phyloP scores from a whole-genome alignment of 2,797 vertebrate species.

The Sebastes nivosus region DNA sequence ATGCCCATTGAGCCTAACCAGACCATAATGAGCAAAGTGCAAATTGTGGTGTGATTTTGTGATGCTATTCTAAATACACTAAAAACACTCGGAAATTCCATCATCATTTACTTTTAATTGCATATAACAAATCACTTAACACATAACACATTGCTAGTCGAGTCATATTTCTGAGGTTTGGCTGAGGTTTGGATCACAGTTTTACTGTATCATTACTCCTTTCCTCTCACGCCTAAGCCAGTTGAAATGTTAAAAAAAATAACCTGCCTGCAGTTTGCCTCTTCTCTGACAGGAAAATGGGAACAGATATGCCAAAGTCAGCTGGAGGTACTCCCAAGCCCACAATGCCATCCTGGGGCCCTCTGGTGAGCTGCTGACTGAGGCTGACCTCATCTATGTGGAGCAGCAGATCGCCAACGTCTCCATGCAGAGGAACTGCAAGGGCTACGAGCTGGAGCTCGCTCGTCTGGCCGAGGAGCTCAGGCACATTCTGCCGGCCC shows the following conservation, averaged over 20 bases:
- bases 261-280: constrained; percentile 18
- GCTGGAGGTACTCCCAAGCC: constrained; percentile 90
- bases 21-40: constrained; percentile 31
- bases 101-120: constrained; percentile 55
- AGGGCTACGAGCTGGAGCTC: constrained; percentile 89
- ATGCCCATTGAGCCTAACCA: neutral
- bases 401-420: constrained; percentile 91
- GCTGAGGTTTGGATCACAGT: constrained; percentile 30
- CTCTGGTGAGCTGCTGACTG: constrained; percentile 93
- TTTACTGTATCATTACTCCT: constrained; percentile 52
- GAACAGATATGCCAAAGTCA: constrained; percentile 72
- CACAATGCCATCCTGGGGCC: constrained; percentile 94
- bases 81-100: constrained; percentile 36
- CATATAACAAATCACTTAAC: constrained; percentile 51
- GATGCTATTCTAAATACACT: constrained; percentile 26
- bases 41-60: constrained; percentile 27
- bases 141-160: constrained; percentile 33
- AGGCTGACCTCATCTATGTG: constrained; percentile 91
- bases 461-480: constrained; percentile 88
- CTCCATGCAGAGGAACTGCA: constrained; percentile 87
- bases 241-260: constrained; percentile 37
- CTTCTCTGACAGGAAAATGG: constrained; percentile 75
- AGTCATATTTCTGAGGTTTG: constrained; percentile 50
- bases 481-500: constrained; percentile 88
- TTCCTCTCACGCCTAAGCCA: constrained; percentile 13